These are phyloP conservation scores for Chironomus tepperi DNA, from an alignment of 1,140 invertebrate species.

Conservation along the genomic window DNA sequence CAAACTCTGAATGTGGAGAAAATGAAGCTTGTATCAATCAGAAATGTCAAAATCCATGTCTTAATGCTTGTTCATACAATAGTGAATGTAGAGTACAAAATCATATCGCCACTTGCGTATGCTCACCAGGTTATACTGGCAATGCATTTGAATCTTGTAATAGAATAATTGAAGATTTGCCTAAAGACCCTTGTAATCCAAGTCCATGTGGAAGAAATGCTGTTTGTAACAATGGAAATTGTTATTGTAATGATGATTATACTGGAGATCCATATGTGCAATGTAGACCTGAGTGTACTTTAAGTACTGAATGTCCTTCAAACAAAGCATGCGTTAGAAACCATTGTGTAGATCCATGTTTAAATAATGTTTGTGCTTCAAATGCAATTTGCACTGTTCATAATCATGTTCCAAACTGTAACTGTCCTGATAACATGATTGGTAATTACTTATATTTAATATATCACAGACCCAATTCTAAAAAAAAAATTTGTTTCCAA, in stretches of 20 bases:
- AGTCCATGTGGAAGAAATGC: conserved; percentile 60
- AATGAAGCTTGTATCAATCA: conserved; percentile 53
- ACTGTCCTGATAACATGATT: conserved; percentile 33
- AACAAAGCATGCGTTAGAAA: conserved; percentile 64
- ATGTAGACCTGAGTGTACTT: conserved; percentile 74
- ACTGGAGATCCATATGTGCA: conserved; percentile 48
- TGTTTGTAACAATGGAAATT: conserved; percentile 33
- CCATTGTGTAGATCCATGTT: conserved; percentile 66
- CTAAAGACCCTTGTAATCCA: conserved; percentile 56
- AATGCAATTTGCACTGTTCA: conserved; percentile 66
- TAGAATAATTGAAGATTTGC: too few relatives aligned
- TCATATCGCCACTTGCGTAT: conserved; percentile 64
- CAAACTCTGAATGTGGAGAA: conserved; percentile 53
- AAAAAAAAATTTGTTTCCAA: too few relatives aligned
- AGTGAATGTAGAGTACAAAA: conserved; percentile 63
- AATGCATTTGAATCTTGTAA: conserved; percentile 61
- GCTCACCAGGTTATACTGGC: conserved; percentile 54
- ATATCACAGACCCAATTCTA: conserved; percentile 48
- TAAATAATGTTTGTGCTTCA: conserved; percentile 62
- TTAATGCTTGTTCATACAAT: conserved; percentile 62
- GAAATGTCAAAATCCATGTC: conserved; percentile 58
- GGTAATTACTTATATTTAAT: conserved; percentile 33
- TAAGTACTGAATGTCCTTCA: conserved; percentile 71
- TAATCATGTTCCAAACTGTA: conserved; percentile 50
- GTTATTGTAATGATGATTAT: conserved; percentile 29